Evolutionary conservation across 2,888 invertebrate species (phyloP).

Genomic region (Pasiphila rectangulata): DNA sequence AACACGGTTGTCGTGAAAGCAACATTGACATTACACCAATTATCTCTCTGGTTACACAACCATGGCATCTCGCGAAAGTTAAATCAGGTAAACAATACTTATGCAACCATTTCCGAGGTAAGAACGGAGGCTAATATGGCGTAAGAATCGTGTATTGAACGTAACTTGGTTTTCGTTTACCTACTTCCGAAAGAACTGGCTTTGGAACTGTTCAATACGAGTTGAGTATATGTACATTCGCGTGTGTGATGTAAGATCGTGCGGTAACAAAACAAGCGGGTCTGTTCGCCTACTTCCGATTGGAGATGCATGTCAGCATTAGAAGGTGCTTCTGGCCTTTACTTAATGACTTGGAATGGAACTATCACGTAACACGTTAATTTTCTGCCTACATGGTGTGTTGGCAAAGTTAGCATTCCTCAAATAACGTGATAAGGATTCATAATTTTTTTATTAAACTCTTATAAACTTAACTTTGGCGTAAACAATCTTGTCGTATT

Average conservation of each 20-base stretch:
- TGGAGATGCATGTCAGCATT: conserved; percentile 6
- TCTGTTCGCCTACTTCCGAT: conserved; percentile 18
- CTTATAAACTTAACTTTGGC: too few species aligned
- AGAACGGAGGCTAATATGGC: conserved; percentile 41
- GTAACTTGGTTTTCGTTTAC: conserved; percentile 26
- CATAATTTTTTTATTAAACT: too few species aligned
- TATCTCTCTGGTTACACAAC: conserved; percentile 62
- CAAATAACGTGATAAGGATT: too few species aligned
- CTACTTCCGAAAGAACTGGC: conserved; percentile 35
- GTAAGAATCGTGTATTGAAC: conserved; percentile 37
- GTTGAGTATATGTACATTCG: neutral
- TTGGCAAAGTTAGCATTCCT: too few species aligned
- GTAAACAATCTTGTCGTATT: too few species aligned
- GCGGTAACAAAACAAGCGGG: conserved; percentile 8
- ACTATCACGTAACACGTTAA: conserved; percentile 4
- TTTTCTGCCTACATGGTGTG: too few species aligned
- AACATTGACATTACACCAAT: conserved; percentile 76
- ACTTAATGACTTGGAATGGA: conserved; percentile 6
- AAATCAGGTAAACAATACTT: conserved; percentile 69
- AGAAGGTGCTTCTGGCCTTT: neutral
- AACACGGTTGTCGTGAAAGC: conserved; percentile 65
- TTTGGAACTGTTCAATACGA: conserved; percentile 1
- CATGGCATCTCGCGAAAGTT: conserved; percentile 60
- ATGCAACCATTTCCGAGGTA: conserved; percentile 64
- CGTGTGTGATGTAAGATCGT: conserved; percentile 14